A percentile compares a stretch with the other conserved stretches of the same genome.
Conservation (phyloP, 1,140 invertebrate species). For the Reticulitermes speratus region DNA sequence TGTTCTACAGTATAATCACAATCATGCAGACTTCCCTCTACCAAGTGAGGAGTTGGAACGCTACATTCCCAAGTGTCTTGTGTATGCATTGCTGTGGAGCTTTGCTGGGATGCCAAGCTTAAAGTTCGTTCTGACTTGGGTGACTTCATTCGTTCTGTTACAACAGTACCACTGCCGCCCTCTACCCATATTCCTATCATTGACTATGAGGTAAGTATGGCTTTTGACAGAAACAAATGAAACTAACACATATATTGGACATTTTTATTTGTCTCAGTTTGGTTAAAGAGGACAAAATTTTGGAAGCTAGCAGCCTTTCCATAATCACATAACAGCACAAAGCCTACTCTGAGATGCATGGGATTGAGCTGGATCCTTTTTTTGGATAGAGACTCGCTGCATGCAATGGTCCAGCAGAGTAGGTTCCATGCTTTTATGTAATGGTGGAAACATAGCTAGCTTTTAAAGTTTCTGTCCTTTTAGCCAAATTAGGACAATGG, state of each 20-base stretch:
- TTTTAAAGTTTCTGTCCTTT: no score
- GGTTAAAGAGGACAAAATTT: not conserved
- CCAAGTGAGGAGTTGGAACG: constrained; percentile 88
- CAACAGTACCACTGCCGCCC: constrained; percentile 88
- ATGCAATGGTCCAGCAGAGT: no score
- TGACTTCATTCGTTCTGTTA: constrained; percentile 93
- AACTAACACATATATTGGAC: not conserved
- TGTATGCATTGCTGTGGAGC: constrained; percentile 95
- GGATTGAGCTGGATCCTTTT: no score
- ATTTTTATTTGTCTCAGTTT: not conserved
- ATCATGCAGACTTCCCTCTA: constrained; percentile 93
- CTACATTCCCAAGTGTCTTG: constrained; percentile 90
- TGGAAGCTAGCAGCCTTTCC: not conserved
- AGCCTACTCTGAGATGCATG: no score
- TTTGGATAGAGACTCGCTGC: no score
- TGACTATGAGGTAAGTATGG: constrained; percentile 85
- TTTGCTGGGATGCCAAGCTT: constrained; percentile 97
- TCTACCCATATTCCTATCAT: constrained; percentile 84
- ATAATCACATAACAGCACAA: no score
- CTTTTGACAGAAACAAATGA: not conserved
- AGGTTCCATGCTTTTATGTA: no score
- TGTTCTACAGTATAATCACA: constrained; percentile 89
- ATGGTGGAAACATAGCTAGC: no score
- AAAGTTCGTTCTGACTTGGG: constrained; percentile 92
- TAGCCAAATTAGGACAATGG: no score